Base-by-base conservation (phyloP, 2,797 vertebrate species). In the Rhinella marina region DNA sequence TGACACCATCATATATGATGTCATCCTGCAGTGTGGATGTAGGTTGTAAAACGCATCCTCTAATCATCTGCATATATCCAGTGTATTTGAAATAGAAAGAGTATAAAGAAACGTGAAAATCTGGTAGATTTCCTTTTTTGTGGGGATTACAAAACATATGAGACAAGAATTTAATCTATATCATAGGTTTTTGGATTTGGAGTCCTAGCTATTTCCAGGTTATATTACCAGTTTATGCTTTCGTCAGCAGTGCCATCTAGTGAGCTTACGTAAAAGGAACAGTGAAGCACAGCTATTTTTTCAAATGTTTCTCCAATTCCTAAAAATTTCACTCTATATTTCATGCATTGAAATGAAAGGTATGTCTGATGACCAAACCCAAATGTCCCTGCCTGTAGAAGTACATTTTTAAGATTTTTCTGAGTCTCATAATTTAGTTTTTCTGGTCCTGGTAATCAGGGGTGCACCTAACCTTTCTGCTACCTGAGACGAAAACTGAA, bases 181-280 rank as follows among this genome's bases (percentile, higher is more conserved):
- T 80, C 21, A 48, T 32, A 57, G 21, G 7, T 2, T 29, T 78
- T 78, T 32, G 41, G 41, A 41, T 21, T 61, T 80, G 16, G 4
- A 41, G 78, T 80, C 27, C 11, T 10, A 61, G 56, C 21, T 6
- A 81, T 81, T 81, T 81, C 29, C 19, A 41, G 48, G 23, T 54
- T 77, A 23, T 81, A n/a, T 81, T 50, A 41, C 50, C 19, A 81
- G 48, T 62, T 59, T 25, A 52, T 86, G 50, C 61, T 86, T 56
- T 79, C 52, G 80, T 41, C 59, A 56, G 76, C 85, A 86, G 85
- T 25, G 62, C 76, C 85, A 86, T 86, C 85, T 86, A 86, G 85
- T 86, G 76, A 61, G 23, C n/a, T 12, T 7, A 81, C 7, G 7
- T 6, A 81, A 62, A 32, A 41, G 48, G 7, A n/a, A n/a, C 59